A percentile compares a stretch with the other conserved stretches of the same genome.
phyloP scores from a whole-genome alignment of 2,888 invertebrate genomes.

The Cantharis flavilabris region DNA sequence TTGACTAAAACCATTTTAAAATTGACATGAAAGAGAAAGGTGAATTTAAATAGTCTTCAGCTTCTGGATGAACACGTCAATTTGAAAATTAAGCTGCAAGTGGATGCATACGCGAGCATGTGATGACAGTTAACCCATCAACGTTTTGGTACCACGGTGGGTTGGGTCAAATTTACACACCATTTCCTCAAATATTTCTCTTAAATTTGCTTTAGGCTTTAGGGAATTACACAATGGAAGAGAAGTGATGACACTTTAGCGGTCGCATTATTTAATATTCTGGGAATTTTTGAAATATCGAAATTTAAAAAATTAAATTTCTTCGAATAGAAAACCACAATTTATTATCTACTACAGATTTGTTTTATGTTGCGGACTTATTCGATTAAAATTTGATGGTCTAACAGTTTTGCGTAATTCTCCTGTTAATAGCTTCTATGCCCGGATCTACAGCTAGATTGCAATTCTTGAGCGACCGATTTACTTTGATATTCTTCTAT shows the following conservation, averaged over 20 bases:
- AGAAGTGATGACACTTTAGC: constrained; percentile 1
- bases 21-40: background rate
- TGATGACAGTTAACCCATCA: constrained; percentile 21
- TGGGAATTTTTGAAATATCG: background rate
- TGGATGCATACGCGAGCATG: constrained; percentile 17
- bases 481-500: no score
- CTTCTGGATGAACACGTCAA: background rate
- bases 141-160: constrained; percentile 14
- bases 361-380: background rate
- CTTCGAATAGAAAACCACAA: background rate
- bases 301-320: background rate
- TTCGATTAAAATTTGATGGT: background rate
- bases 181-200: constrained; percentile 11
- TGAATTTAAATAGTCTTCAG: background rate
- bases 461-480: background rate
- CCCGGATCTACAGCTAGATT: no score
- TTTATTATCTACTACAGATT: background rate
- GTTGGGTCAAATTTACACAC: constrained; percentile 27
- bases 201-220: background rate
- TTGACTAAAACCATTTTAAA: background rate
- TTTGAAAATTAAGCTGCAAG: constrained; percentile 6
- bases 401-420: background rate
- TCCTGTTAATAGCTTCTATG: background rate
- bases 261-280: background rate
- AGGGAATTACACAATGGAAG: background rate